These are phyloP conservation scores for Gymnosoma rotundatum DNA, from an alignment of 2,888 invertebrate species.

Conservation along the genomic window DNA sequence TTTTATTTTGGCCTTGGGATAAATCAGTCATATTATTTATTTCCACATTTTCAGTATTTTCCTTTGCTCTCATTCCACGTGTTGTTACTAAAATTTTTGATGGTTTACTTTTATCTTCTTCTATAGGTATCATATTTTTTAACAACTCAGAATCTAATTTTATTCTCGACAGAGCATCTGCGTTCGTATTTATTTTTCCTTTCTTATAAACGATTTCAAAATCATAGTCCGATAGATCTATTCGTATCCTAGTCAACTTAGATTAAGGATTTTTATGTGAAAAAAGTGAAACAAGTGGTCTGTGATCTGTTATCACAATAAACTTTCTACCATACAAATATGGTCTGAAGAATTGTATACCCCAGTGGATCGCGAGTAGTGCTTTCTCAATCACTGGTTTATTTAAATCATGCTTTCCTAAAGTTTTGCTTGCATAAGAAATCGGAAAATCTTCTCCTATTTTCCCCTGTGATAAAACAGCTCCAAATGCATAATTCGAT, in stretches of 20 bases:
- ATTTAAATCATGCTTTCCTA: background rate
- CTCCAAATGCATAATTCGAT: conserved; percentile 22
- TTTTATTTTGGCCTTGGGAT: too few species aligned
- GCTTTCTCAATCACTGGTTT: background rate
- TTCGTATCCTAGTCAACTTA: background rate
- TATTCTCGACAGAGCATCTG: conserved; percentile 10
- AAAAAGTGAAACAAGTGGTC: conserved; percentile 29
- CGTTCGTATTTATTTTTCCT: conserved; percentile 4
- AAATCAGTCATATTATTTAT: too few species aligned
- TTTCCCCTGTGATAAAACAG: background rate
- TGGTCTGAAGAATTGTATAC: conserved; percentile 68
- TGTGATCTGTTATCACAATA: conserved; percentile 8
- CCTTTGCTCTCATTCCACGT: background rate
- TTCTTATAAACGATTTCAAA: conserved; percentile 67
- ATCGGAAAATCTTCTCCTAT: background rate
- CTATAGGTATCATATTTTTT: background rate
- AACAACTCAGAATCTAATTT: background rate
- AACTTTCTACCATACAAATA: conserved; percentile 75
- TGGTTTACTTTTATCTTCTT: conserved; percentile 3
- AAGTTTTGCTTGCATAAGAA: background rate
- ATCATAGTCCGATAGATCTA: conserved; percentile 71
- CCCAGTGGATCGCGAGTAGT: background rate
- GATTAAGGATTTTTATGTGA: conserved; percentile 53
- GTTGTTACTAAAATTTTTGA: background rate
- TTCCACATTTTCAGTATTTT: background rate